A percentile compares a stretch with the other conserved stretches of the same genome.
Conservation (phyloP, 2,888 invertebrate species). For the Lasioglossum pauxillum region DNA sequence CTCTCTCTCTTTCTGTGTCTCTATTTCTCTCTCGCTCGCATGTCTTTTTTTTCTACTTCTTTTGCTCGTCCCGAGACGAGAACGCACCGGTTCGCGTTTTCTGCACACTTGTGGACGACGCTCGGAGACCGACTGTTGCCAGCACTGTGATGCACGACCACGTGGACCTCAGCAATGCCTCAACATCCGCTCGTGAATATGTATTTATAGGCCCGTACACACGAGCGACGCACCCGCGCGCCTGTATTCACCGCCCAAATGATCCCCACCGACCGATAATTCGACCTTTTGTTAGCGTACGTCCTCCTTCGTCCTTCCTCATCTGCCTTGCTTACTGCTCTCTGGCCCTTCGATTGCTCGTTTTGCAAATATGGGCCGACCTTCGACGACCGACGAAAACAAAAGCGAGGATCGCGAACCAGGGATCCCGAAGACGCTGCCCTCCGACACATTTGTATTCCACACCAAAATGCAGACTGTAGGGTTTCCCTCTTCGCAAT, state of each 20-base stretch:
- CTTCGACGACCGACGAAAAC: background rate
- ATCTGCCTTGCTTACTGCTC: background rate
- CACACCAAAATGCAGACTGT: background rate
- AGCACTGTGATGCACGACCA: constrained; percentile 74
- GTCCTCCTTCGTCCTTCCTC: background rate
- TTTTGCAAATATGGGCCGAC: background rate
- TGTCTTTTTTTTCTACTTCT: background rate
- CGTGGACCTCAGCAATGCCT: constrained; percentile 75
- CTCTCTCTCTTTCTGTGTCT: background rate
- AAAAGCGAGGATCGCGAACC: background rate
- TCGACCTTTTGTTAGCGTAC: background rate
- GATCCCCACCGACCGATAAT: constrained; percentile 17
- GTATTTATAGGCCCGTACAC: constrained; percentile 63
- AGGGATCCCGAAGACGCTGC: background rate
- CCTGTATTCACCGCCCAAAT: background rate
- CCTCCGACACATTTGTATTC: background rate
- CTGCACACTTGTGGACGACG: constrained; percentile 70
- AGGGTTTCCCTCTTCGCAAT: too few relatives aligned
- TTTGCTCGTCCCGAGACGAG: constrained; percentile 11
- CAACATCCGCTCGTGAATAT: constrained; percentile 69
- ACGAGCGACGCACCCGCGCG: background rate
- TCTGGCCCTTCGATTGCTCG: background rate
- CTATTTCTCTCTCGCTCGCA: background rate
- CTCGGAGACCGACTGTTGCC: constrained; percentile 77
- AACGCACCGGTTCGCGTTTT: constrained; percentile 58